Base-by-base conservation (phyloP, 1,140 invertebrate species). In the Mya arenaria region DNA sequence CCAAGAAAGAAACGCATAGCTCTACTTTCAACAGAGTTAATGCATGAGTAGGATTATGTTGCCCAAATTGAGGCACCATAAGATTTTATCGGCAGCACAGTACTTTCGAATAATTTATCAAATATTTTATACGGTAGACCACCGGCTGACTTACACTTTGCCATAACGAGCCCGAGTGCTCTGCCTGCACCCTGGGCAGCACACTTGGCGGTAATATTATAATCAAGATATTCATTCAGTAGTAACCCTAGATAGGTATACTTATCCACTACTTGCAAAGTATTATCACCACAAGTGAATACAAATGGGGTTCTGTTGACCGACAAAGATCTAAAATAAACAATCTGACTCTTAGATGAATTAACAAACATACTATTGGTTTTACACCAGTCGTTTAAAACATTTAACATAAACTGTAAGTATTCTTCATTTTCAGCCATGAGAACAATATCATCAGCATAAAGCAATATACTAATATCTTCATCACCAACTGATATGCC, bases 361-460 rank as follows among this genome's bases (percentile, higher is more conserved):
- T 78, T 78, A 30, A 78, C 62, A 25, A 10, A 32, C 28, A 79
- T 44, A 32, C 30, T 1, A 37, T 44, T 68, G 28, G 15, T 55
- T 2, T 52, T 44, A 58, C 63, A 79, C 63, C 77, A 79, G 8
- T 5, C 44, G 36, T 28, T 52, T 15, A 79, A 6, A 36, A 13
- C 4, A 36, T 65, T 30, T 17, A 79, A 25, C 39, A 79, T 52
- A 23, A 1, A 19, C 36, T 79, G 77, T 32, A 79, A 52, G 1
- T 52, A 4, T 15, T 79, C 34, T n/a, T 79, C 63, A 19, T 25
- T 23, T 34, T 15, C 28, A 19, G 62, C 48, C 52, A 63, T 15
- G 4, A 68, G 34, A 28, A 79, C 63, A 68, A 79, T 69, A 34
- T 79, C 39, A 66, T 69, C 77, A 10, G 77, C 77, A 52, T 79